Conservation (phyloP, 2,888 invertebrate species). For the Pantelozetes paolii region DNA sequence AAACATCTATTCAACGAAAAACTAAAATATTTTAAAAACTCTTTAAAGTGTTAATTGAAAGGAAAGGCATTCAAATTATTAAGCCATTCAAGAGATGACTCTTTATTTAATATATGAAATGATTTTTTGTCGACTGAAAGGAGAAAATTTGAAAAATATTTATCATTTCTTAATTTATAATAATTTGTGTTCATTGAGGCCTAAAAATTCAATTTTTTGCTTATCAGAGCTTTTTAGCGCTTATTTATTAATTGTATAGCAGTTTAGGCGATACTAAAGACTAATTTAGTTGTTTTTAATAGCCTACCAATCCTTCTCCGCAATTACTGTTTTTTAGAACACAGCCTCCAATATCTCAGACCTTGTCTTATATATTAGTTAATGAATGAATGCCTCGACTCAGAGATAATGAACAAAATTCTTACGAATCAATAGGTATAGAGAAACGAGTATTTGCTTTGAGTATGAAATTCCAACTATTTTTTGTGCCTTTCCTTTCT, state of each 20-base stretch:
- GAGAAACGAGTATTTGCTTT: neutral
- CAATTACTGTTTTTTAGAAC: neutral
- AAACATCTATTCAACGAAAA: neutral
- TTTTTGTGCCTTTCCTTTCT: neutral
- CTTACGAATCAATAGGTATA: constrained; percentile 18
- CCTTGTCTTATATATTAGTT: neutral
- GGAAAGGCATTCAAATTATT: constrained; percentile 16
- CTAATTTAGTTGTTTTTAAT: neutral
- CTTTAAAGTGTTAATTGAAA: neutral
- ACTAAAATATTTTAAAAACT: neutral
- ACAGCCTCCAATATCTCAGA: neutral
- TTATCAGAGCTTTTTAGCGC: neutral
- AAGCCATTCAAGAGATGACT: too few species aligned
- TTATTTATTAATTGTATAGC: constrained; percentile 2
- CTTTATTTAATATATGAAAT: too few species aligned
- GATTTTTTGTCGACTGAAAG: too few species aligned
- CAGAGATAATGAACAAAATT: constrained; percentile 29
- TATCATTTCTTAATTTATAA: neutral
- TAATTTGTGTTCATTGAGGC: neutral
- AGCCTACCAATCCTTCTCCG: neutral
- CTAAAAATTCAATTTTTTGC: neutral
- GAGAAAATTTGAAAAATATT: neutral
- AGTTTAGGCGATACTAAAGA: neutral
- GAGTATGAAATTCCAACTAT: constrained; percentile 21
- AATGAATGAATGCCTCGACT: constrained; percentile 31